A percentile compares a stretch with the other conserved stretches of the same genome.
phyloP scores from a whole-genome alignment of 1,140 invertebrate species.

The Drosophila kepulauana region DNA sequence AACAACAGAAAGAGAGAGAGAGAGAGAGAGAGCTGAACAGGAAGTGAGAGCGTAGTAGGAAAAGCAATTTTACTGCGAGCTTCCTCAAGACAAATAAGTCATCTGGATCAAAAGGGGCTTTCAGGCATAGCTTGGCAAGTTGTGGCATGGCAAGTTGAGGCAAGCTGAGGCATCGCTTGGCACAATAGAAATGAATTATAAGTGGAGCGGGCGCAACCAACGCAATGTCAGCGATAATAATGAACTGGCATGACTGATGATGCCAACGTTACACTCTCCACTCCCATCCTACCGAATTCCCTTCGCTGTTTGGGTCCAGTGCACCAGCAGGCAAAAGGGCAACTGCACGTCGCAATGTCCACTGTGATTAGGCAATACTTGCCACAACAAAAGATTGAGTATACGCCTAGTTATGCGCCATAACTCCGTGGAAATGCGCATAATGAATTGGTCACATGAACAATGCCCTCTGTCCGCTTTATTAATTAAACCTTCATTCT shows the following conservation, averaged over 20 bases:
- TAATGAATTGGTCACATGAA: slow-evolving; percentile 15
- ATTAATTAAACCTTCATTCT: background rate
- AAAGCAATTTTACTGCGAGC: slow-evolving; percentile 84
- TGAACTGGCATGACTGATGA: slow-evolving; percentile 82
- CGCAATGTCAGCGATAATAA: slow-evolving; percentile 76
- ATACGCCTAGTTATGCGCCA: slow-evolving; percentile 15
- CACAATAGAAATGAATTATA: slow-evolving; percentile 84
- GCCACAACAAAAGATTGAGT: slow-evolving; percentile 16
- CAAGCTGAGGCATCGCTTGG: slow-evolving; percentile 32
- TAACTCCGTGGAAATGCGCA: background rate
- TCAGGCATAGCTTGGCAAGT: slow-evolving; percentile 58
- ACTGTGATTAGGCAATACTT: slow-evolving; percentile 63
- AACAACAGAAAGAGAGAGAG: background rate
- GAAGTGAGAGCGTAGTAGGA: slow-evolving; percentile 75
- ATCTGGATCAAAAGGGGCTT: slow-evolving; percentile 83
- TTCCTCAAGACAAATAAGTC: slow-evolving; percentile 84
- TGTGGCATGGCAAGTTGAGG: slow-evolving; percentile 27
- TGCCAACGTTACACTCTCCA: slow-evolving; percentile 26
- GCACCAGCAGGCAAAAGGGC: slow-evolving; percentile 52
- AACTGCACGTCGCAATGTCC: slow-evolving; percentile 55
- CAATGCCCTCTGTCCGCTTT: slow-evolving; percentile 45
- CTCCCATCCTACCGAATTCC: background rate
- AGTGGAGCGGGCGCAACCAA: slow-evolving; percentile 35
- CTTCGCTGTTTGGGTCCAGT: slow-evolving; percentile 19
- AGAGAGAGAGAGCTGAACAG: slow-evolving; percentile 38